Percentiles rank a stretch among this genome's conserved stretches.
These are phyloP conservation scores for Accipiter cooperii DNA, from an alignment of 2,113 vertebrate species.

Conservation along the genomic window DNA sequence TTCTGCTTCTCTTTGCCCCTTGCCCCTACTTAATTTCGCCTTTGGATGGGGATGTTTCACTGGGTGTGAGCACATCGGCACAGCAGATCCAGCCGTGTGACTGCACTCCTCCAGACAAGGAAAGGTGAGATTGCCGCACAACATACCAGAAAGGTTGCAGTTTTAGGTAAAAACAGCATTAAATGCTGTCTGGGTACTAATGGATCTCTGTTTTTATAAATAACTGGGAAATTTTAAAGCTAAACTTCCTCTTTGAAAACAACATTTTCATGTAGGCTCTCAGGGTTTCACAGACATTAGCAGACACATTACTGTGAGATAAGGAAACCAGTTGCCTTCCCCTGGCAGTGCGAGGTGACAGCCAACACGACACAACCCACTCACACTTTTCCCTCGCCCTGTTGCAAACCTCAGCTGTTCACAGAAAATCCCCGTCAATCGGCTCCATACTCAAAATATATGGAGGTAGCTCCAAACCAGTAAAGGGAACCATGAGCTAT, in stretches of 20 bases:
- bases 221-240: not conserved
- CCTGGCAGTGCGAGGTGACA: not conserved
- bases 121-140: too few relatives aligned
- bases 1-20: not conserved
- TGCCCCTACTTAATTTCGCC: fast-evolving
- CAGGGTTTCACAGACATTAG: not conserved
- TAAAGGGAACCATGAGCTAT: not conserved
- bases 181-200: too few relatives aligned
- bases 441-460: not conserved
- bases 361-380: not conserved
- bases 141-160: not conserved
- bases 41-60: not conserved
- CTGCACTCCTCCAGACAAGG: not conserved
- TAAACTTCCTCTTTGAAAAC: not conserved
- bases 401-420: too few relatives aligned
- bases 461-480: not conserved
- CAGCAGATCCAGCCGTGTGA: fast-evolving
- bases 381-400: not conserved
- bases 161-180: not conserved
- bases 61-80: not conserved
- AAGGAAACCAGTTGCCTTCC: not conserved
- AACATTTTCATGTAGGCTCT: fast-evolving
- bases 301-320: not conserved
- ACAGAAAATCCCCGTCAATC: not conserved
- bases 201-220: not conserved